A percentile compares a stretch with the other conserved stretches of the same genome.
Evolutionary conservation across 2,113 vertebrate genomes (phyloP).

Genomic region (Brachyhypopomus gauderio): DNA sequence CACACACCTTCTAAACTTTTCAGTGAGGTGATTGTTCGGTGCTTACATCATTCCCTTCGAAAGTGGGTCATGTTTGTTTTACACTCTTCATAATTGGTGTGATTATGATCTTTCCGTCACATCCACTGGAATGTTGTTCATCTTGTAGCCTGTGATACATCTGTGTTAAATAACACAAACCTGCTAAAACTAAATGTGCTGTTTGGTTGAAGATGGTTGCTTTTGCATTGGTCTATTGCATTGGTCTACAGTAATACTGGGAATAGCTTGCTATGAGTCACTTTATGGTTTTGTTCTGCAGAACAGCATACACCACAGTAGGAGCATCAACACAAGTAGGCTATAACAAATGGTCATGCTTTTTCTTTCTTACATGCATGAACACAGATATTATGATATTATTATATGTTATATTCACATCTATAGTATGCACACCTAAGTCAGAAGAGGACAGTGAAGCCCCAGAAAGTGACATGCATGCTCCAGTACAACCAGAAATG

Average conservation of each 20-base stretch:
- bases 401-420: too few relatives aligned
- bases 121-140: neutral
- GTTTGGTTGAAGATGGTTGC: neutral
- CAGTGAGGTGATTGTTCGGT: neutral
- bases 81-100: neutral
- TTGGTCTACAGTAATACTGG: too few relatives aligned
- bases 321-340: neutral
- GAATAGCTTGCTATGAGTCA: neutral
- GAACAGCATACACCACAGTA: neutral
- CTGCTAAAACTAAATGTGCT: neutral
- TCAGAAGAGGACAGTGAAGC: neutral
- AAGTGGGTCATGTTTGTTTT: conserved; percentile 22
- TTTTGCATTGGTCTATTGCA: neutral
- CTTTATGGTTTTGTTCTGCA: neutral
- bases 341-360: neutral
- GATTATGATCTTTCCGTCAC: conserved; percentile 4
- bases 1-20: conserved; percentile 9
- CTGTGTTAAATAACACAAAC: neutral
- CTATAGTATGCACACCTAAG: neutral
- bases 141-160: neutral
- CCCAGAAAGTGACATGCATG: neutral
- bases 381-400: neutral
- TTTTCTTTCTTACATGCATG: neutral
- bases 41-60: conserved; percentile 33
- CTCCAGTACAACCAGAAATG: conserved; percentile 24